A percentile compares a stretch with the other conserved stretches of the same genome.
Evolutionary conservation across 2,113 vertebrate species (phyloP).

Genomic region (Alexandromys fortis): DNA sequence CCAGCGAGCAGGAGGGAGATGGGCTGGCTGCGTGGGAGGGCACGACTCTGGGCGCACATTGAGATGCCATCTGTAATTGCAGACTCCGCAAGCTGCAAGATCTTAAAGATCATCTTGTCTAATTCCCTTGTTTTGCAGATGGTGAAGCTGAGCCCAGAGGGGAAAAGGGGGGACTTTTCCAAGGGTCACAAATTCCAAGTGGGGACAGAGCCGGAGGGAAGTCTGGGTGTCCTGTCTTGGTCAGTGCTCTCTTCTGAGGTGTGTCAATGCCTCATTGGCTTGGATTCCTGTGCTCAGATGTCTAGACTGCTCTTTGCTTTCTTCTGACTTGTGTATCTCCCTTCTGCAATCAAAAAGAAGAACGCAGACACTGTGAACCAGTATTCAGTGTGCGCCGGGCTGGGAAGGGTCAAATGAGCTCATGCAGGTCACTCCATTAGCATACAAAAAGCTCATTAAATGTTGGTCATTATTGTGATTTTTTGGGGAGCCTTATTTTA

Average conservation of each 20-base stretch:
- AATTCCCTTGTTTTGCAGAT: constrained; percentile 58
- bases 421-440: not conserved
- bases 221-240: not conserved
- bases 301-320: not conserved
- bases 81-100: constrained; percentile 55
- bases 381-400: not conserved
- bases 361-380: not conserved
- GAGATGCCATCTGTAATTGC: constrained; percentile 77
- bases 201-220: not conserved
- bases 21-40: constrained; percentile 73
- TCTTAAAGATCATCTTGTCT: constrained; percentile 66
- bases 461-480: not conserved
- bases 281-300: not conserved
- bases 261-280: not conserved
- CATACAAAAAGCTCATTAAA: constrained; percentile 1
- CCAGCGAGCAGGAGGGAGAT: constrained; percentile 36
- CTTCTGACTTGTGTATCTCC: not conserved
- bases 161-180: not conserved
- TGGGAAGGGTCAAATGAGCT: not conserved
- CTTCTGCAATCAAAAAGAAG: not conserved
- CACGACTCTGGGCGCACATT: constrained; percentile 61
- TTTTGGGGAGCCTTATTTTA: not conserved
- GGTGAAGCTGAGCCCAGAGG: constrained; percentile 39
- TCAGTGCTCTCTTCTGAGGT: not conserved
- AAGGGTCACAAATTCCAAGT: constrained; percentile 3